Base-by-base conservation (phyloP, 2,797 vertebrate species). In the Sebastes itinus region DNA sequence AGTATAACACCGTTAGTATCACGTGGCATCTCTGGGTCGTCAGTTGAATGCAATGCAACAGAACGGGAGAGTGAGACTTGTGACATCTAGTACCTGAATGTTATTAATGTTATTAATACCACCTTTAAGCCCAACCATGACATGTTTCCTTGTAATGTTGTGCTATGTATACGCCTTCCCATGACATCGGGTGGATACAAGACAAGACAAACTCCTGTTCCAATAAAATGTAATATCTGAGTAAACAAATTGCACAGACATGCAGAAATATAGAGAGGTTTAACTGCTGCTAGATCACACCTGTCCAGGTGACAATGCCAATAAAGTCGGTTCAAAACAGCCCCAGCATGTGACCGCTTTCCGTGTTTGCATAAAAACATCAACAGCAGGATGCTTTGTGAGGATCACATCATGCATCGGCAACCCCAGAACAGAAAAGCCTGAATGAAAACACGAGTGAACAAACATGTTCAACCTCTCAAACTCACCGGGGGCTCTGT, bases 251-350 rank as follows among this genome's bases (percentile, higher is more conserved):
- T 54, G 20, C 10, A 22, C n/a, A 54, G 46, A 49, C 18, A 46
- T 52, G 49, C 49, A 52, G 49, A 54, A 54, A 54, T 54, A 54
- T 0, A 54, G 49, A 54, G 3, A 4, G 23, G 46, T 35, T 16
- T 30, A 27, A 54, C 27, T 58, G 27, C 77, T 42, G 58, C 18
- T 14, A 12, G 23, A 7, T 11, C 10, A 5, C 64, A 56, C 18
- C n/a, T 27, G 28, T 63, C 3, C 42, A 10, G 38, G 3, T 23
- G 0, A 64, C 30, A n/a, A 11, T 56, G 73, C 22, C 74, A 27
- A 22, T 30, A 32, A 62, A 78, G 66, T 25, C 23, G 0, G 20
- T 58, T 84, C 35, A 61, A 64, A 84, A 55, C 75, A 60, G 54
- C 59, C 32, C 6, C 25, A 54, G 7, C 67, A 63, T 35, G 71